Percentiles rank a stretch among this genome's conserved stretches.
Conservation (phyloP, 2,797 vertebrate species). For the Buphagus erythrorhynchus region DNA sequence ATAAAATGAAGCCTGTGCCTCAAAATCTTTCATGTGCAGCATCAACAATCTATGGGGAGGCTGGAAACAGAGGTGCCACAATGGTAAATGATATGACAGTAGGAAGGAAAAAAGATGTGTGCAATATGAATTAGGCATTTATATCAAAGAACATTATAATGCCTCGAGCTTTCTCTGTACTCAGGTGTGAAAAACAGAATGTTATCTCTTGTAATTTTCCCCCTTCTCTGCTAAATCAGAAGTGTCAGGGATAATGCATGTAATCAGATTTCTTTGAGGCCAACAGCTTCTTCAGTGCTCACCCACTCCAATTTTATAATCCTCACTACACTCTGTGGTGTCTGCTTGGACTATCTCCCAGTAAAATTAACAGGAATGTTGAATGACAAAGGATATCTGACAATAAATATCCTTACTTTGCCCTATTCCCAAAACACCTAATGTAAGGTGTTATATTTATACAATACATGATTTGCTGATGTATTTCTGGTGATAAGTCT, state of each 20-base stretch:
- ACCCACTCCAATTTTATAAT: background rate
- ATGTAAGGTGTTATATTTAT: background rate
- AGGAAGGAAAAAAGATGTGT: background rate
- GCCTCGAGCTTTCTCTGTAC: background rate
- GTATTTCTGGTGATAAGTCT: background rate
- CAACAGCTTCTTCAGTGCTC: background rate
- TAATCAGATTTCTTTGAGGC: conserved; percentile 46
- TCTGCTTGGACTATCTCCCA: background rate
- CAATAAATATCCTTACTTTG: background rate
- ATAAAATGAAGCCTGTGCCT: background rate
- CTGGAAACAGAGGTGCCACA: background rate
- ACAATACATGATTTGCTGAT: background rate
- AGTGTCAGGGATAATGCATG: background rate
- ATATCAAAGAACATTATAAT: background rate
- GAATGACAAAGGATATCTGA: background rate
- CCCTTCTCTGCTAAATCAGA: conserved; percentile 13
- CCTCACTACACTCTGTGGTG: background rate
- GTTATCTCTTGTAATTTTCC: conserved; percentile 16
- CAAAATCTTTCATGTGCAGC: background rate
- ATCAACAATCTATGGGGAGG: background rate
- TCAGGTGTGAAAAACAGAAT: conserved; percentile 32
- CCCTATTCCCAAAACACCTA: background rate
- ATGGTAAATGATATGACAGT: background rate
- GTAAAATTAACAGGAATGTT: background rate
- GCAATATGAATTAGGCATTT: background rate